Evolutionary conservation across 2,888 invertebrate genomes (phyloP), one percentile per base, ranked within the genome.

Genomic region (Plagodis pulveraria): DNA sequence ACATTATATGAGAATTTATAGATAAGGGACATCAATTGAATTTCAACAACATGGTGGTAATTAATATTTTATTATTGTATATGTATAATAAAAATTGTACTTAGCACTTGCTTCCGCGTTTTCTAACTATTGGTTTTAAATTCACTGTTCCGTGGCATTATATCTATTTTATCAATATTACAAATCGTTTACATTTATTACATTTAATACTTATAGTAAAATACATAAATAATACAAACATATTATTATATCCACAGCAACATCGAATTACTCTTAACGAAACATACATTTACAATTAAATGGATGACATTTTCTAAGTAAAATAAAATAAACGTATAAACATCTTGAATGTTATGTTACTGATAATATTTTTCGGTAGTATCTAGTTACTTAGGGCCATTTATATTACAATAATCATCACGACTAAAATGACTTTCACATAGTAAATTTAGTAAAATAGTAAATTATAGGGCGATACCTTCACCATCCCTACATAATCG

Each of bases 211-310:
- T 82, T 83, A 59, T 51, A 52, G 79, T 77, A 73, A 73, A 81
- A 79, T 83, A 83, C 80, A 81, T 80, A 80, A 86, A 84, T 83
- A 78, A 83, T 81, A 84, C 77, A 78, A 77, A 69, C 56, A 56
- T 71, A 72, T 40, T 40, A 36, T 36, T 9, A 8, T 66, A 77
- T 70, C 46, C 78, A 78, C 76, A 74, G 75, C 76, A 79, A 78
- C 66, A 75, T 72, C 64, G 66, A 74, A 73, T 76, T 78, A 76
- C 65, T 38, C 33, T 46, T 12, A 50, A 53, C 45, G 11, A 46
- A 60, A 43, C 5, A 32, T 40, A 47, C 34, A 40, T 40, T 44
- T 40, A 45, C 53, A 59, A 47, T n/a, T 36, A 46, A 51, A 49
- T 51, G 4, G 43, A 51, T 57, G 42, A n/a, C 32, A 43, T 43